A percentile compares a stretch with the other conserved stretches of the same genome.
Evolutionary conservation across 2,888 invertebrate species (phyloP).

Genomic region (Abscondita cerata): DNA sequence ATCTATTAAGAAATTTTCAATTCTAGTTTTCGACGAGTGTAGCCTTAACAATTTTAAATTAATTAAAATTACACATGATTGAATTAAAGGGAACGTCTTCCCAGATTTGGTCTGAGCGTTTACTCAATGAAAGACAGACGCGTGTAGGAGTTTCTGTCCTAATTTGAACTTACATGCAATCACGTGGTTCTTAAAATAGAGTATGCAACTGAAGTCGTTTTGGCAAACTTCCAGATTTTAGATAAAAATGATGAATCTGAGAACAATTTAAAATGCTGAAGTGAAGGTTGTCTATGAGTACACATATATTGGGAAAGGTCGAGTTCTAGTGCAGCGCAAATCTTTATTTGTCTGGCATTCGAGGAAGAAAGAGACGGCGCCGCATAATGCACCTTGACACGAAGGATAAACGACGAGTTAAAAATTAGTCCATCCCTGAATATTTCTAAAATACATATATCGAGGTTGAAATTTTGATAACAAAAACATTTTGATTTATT

Average conservation of each 20-base stretch:
- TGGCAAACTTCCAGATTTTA: too few relatives aligned
- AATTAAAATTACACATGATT: background rate
- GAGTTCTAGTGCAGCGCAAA: too few relatives aligned
- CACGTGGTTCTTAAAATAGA: background rate
- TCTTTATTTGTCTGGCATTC: too few relatives aligned
- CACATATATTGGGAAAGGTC: too few relatives aligned
- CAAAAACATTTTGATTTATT: conserved; percentile 20
- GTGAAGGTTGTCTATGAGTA: too few relatives aligned
- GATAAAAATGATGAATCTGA: too few relatives aligned
- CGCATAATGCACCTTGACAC: conserved; percentile 15
- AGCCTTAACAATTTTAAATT: too few relatives aligned
- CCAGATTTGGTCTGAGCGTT: background rate
- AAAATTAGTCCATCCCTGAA: conserved; percentile 11
- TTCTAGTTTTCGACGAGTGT: too few relatives aligned
- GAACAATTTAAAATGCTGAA: too few relatives aligned
- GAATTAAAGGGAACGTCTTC: conserved; percentile 1
- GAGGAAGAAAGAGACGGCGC: conserved; percentile 7
- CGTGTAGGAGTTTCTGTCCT: conserved; percentile 6
- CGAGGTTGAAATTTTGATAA: conserved; percentile 13
- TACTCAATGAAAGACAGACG: background rate
- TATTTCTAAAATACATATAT: conserved; percentile 12
- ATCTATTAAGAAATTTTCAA: too few relatives aligned
- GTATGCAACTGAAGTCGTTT: too few relatives aligned
- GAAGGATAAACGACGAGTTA: conserved; percentile 11
- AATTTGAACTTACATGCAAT: background rate